Percentiles rank a stretch among this genome's conserved stretches.
Evolutionary conservation across 1,140 invertebrate species (phyloP).

Genomic region (Ooceraea biroi): DNA sequence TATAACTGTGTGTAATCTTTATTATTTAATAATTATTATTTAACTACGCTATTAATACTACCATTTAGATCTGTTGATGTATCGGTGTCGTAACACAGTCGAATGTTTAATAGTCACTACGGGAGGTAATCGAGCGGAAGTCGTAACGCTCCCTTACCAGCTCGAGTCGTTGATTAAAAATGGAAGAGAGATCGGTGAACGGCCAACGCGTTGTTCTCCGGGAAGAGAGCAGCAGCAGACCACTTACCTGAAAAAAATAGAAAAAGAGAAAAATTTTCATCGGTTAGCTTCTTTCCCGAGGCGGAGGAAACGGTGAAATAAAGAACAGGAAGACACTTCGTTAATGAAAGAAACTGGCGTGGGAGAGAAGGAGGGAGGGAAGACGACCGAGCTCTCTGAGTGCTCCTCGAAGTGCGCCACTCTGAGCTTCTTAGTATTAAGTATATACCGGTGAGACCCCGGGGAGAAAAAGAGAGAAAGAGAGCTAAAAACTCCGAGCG

Average conservation of each 20-base stretch:
- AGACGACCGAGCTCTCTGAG: constrained; percentile 29
- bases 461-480: constrained; percentile 10
- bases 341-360: constrained; percentile 54
- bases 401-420: constrained; percentile 44
- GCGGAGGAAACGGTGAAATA: constrained; percentile 48
- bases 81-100: not conserved
- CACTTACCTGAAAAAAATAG: constrained; percentile 55
- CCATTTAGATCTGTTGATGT: not conserved
- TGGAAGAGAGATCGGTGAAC: not conserved
- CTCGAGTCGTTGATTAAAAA: constrained; percentile 32
- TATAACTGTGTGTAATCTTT: too few species aligned
- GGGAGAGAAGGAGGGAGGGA: constrained; percentile 8
- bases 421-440: constrained; percentile 53
- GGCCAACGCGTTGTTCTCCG: constrained; percentile 27
- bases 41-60: not conserved
- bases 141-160: not conserved
- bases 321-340: constrained; percentile 57
- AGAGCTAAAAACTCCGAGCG: constrained; percentile 29
- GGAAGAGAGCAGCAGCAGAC: constrained; percentile 31
- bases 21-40: not conserved
- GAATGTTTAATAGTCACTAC: not conserved
- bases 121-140: constrained; percentile 10
- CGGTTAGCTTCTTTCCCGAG: constrained; percentile 50
- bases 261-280: constrained; percentile 53
- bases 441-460: constrained; percentile 21